Conservation (phyloP, 35 echinoderm and acorn worm genomes). For the Patiria miniata region DNA sequence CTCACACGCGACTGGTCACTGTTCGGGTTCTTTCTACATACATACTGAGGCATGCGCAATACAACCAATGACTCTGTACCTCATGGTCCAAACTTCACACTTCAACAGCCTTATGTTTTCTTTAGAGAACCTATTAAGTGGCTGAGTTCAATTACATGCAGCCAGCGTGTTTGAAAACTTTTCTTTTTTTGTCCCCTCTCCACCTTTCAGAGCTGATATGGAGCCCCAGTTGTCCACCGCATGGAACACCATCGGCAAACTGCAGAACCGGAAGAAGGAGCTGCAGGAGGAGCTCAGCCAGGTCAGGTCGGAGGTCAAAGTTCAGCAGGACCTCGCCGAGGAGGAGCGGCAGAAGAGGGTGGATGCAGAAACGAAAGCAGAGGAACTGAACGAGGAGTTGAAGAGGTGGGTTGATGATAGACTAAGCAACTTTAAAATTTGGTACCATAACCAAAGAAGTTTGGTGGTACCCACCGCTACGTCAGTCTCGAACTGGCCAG, state of each 20-base stretch:
- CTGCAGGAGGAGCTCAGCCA: constrained; percentile 26
- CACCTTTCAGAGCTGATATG: not conserved
- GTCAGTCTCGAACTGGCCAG: no score
- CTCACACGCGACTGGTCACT: no score
- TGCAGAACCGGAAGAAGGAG: constrained; percentile 21
- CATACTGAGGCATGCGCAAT: no score
- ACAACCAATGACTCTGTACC: no score
- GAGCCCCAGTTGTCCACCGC: constrained; percentile 31
- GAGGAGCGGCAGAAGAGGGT: not conserved
- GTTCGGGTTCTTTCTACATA: no score
- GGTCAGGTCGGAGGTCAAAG: constrained; percentile 40
- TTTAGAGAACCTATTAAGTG: no score
- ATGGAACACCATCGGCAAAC: constrained; percentile 11
- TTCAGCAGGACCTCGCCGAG: not conserved
- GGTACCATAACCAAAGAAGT: no score
- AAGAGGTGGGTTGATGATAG: constrained; percentile 19
- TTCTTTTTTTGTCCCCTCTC: no score
- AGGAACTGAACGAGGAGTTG: constrained; percentile 27
- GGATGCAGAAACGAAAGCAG: not conserved
- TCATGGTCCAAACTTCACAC: no score
- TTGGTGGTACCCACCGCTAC: no score
- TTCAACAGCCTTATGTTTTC: no score
- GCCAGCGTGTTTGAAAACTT: not conserved
- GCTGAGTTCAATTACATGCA: not conserved
- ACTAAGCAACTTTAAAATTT: no score